A percentile compares a stretch with the other conserved stretches of the same genome.
Conservation (phyloP, 2,888 invertebrate species). For the Dasysyrphus albostriatus region DNA sequence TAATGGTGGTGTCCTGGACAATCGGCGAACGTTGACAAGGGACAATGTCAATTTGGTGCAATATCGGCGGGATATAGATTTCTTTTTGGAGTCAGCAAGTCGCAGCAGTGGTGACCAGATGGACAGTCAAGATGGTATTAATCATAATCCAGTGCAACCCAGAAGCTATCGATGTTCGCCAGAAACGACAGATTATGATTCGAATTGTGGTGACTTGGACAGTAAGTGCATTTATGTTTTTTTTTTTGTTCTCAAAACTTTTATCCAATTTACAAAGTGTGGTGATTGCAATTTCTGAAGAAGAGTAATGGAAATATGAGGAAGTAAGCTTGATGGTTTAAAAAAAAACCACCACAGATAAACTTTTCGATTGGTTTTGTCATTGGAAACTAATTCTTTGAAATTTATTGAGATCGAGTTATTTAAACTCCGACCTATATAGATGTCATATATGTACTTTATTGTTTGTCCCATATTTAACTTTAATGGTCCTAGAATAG, state of each 20-base stretch:
- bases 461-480: too few relatives aligned
- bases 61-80: constrained; percentile 82
- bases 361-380: neutral
- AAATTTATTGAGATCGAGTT: neutral
- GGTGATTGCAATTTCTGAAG: neutral
- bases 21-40: constrained; percentile 67
- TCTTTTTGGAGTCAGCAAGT: constrained; percentile 83
- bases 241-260: constrained; percentile 4
- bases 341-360: neutral
- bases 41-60: constrained; percentile 72
- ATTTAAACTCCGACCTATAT: neutral
- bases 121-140: constrained; percentile 82
- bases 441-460: neutral
- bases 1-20: constrained; percentile 74
- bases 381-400: neutral
- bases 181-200: constrained; percentile 96
- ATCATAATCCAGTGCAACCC: constrained; percentile 85
- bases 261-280: neutral
- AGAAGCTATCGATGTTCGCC: constrained; percentile 95
- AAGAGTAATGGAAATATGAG: neutral
- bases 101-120: constrained; percentile 83
- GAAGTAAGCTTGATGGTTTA: neutral
- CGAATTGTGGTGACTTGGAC: constrained; percentile 92
- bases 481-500: too few relatives aligned
- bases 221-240: constrained; percentile 85